These are phyloP conservation scores for Anoplolepis gracilipes DNA, from an alignment of 1,140 invertebrate genomes.

Conservation along the genomic window DNA sequence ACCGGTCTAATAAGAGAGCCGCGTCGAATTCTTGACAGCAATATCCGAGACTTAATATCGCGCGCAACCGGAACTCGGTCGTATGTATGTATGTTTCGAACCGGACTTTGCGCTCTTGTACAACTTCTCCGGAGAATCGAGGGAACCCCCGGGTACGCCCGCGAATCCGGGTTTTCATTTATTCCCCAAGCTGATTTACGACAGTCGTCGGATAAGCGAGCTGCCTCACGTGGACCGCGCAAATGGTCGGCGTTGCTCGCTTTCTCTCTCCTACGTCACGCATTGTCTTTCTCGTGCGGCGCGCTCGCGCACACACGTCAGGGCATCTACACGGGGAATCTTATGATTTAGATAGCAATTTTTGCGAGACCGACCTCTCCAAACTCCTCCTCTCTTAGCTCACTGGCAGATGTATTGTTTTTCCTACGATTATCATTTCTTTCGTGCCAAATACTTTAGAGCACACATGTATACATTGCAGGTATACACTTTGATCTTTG, in stretches of 20 bases:
- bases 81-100: constrained; percentile 2
- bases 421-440: constrained; percentile 23
- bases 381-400: background rate
- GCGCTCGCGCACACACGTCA: constrained; percentile 17
- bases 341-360: constrained; percentile 66
- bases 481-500: background rate
- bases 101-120: background rate
- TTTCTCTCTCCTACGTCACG: constrained; percentile 49
- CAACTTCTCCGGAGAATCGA: background rate
- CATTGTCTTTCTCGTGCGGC: constrained; percentile 63
- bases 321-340: constrained; percentile 11
- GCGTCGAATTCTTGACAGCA: constrained; percentile 2
- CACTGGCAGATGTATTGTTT: constrained; percentile 35
- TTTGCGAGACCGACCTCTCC: constrained; percentile 4
- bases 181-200: constrained; percentile 68
- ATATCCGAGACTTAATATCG: constrained; percentile 36
- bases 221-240: constrained; percentile 56
- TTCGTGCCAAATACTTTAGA: background rate
- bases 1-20: constrained; percentile 36
- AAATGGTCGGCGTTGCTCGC: constrained; percentile 33
- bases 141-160: background rate
- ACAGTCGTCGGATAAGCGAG: constrained; percentile 66
- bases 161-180: constrained; percentile 61
- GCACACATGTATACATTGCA: background rate
- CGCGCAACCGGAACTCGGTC: constrained; percentile 12